Percentiles rank a stretch among this genome's conserved stretches.
Evolutionary conservation across 2,113 vertebrate species (phyloP).

Genomic region (Silurus glanis): DNA sequence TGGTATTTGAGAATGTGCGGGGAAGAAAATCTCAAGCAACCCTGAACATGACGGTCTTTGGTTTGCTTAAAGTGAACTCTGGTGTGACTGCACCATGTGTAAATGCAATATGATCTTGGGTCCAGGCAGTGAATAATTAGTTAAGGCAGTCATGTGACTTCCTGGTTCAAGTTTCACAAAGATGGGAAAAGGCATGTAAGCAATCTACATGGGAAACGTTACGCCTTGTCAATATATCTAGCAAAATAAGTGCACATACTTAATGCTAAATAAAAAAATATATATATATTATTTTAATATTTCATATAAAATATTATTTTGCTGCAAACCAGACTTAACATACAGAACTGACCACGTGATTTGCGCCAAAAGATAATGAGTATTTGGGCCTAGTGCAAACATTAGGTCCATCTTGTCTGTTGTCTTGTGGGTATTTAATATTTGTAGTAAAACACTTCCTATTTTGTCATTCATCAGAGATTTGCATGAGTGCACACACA

Average conservation of each 20-base stretch:
- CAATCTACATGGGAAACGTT: background rate
- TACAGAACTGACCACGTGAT: background rate
- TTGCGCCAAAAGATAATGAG: background rate
- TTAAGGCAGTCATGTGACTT: background rate
- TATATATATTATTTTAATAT: too few relatives aligned
- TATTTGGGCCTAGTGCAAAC: background rate
- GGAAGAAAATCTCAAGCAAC: background rate
- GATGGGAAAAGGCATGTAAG: background rate
- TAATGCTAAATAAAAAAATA: background rate
- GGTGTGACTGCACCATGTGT: background rate
- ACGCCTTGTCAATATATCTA: background rate
- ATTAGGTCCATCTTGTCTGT: background rate
- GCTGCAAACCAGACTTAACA: background rate
- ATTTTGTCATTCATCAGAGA: background rate
- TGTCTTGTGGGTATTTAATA: background rate
- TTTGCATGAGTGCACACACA: background rate
- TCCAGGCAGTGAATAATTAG: background rate
- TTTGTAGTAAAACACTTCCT: background rate
- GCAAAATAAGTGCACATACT: background rate
- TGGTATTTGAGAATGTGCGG: background rate
- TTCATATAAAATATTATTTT: too few relatives aligned
- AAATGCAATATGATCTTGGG: constrained; percentile 3
- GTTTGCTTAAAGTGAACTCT: background rate
- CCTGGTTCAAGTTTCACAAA: background rate
- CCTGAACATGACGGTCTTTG: background rate